Conservation (phyloP, 2,888 invertebrate genomes). For the Drosophila lutescens region DNA sequence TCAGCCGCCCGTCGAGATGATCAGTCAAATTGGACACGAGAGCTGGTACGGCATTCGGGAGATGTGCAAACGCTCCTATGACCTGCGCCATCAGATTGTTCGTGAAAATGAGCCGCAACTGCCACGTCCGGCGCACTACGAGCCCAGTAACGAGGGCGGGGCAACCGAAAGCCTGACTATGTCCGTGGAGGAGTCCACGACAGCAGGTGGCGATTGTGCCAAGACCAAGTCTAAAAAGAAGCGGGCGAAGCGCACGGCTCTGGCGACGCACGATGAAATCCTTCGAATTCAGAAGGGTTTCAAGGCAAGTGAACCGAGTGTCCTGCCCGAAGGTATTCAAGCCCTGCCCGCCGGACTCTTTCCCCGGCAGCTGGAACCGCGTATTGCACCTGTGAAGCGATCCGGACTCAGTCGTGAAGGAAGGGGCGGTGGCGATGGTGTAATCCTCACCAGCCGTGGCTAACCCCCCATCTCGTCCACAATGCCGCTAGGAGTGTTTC, state of each 20-base stretch:
- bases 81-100: conserved; percentile 58
- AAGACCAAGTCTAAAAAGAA: conserved; percentile 42
- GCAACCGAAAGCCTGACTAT: not conserved
- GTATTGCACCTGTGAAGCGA: conserved; percentile 3
- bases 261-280: conserved; percentile 48
- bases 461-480: conserved; percentile 12
- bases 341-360: conserved; percentile 12
- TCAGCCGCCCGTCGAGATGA: conserved; percentile 81
- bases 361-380: conserved; percentile 20
- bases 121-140: not conserved
- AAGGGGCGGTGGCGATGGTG: conserved; percentile 40
- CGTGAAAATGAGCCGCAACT: conserved; percentile 48
- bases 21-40: conserved; percentile 81
- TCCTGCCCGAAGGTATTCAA: not conserved
- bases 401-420: conserved; percentile 5
- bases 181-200: conserved; percentile 2
- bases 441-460: conserved; percentile 17
- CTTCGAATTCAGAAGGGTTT: conserved; percentile 45
- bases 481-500: conserved; percentile 28
- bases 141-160: not conserved
- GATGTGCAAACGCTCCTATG: conserved; percentile 82
- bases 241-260: conserved; percentile 51
- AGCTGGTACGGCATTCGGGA: conserved; percentile 84
- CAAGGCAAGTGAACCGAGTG: not conserved
- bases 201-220: conserved; percentile 10